These are phyloP conservation scores for Diphyllodes magnificus DNA, from an alignment of 2,113 vertebrate species.

Conservation along the genomic window DNA sequence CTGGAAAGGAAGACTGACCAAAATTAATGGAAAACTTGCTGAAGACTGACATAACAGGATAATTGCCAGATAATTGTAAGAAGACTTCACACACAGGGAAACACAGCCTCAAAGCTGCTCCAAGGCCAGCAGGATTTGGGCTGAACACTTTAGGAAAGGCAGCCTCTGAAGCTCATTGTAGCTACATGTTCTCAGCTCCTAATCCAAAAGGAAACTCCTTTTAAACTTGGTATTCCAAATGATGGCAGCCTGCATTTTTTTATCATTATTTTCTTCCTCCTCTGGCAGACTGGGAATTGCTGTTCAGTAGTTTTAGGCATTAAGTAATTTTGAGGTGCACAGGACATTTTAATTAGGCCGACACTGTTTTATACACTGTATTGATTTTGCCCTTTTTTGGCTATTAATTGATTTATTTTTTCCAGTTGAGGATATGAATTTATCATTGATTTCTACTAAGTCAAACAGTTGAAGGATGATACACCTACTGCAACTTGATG, in stretches of 20 bases:
- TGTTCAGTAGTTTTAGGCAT: not conserved
- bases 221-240: not conserved
- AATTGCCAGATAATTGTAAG: not conserved
- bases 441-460: slow-evolving; percentile 4
- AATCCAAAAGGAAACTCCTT: not conserved
- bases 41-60: not conserved
- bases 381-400: not conserved
- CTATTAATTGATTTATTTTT: not conserved
- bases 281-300: not conserved
- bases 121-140: not conserved
- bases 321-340: not conserved
- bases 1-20: not conserved
- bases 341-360: not conserved
- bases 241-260: not conserved
- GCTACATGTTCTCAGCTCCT: not conserved
- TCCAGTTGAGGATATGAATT: not conserved
- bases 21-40: slow-evolving; percentile 13
- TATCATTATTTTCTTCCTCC: not conserved
- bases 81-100: not conserved
- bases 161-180: not conserved
- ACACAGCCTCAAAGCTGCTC: not conserved
- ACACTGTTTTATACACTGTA: not conserved
- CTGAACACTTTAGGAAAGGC: not conserved
- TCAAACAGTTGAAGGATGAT: not conserved
- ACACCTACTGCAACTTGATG: not conserved